Evolutionary conservation across 2,113 vertebrate genomes (phyloP).

Genomic region (Sorex araneus): DNA sequence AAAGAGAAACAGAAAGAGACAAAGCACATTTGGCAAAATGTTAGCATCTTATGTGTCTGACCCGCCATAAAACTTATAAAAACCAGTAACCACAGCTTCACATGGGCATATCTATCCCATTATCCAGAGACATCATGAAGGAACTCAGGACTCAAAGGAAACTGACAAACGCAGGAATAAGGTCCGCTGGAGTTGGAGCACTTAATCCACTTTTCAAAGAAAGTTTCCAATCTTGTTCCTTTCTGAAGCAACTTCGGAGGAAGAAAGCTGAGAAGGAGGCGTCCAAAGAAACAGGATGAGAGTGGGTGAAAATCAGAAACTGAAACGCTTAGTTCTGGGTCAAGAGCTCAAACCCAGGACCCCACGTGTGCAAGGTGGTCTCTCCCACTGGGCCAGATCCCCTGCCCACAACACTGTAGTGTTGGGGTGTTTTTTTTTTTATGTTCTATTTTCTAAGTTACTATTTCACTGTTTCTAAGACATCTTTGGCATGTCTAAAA

Average conservation of each 20-base stretch:
- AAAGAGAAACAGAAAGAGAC: neutral
- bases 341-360: too few relatives aligned
- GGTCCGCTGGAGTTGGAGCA: neutral
- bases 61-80: slow-evolving; percentile 26
- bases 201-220: neutral
- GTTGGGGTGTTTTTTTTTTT: too few relatives aligned
- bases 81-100: slow-evolving; percentile 35
- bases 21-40: slow-evolving; percentile 58
- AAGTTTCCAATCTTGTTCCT: neutral
- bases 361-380: too few relatives aligned
- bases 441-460: too few relatives aligned
- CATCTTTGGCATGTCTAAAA: too few relatives aligned
- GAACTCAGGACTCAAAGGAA: neutral
- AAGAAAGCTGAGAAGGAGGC: slow-evolving; percentile 6
- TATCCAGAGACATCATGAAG: neutral
- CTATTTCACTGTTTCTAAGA: too few relatives aligned
- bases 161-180: neutral
- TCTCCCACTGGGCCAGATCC: too few relatives aligned
- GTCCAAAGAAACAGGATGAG: neutral
- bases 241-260: slow-evolving; percentile 26
- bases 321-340: neutral
- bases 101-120: neutral
- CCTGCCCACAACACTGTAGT: neutral
- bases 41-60: slow-evolving; percentile 9
- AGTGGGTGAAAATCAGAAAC: neutral